These are phyloP conservation scores for Parapsyche elsis DNA, from an alignment of 1,140 invertebrate species.

Conservation along the genomic window DNA sequence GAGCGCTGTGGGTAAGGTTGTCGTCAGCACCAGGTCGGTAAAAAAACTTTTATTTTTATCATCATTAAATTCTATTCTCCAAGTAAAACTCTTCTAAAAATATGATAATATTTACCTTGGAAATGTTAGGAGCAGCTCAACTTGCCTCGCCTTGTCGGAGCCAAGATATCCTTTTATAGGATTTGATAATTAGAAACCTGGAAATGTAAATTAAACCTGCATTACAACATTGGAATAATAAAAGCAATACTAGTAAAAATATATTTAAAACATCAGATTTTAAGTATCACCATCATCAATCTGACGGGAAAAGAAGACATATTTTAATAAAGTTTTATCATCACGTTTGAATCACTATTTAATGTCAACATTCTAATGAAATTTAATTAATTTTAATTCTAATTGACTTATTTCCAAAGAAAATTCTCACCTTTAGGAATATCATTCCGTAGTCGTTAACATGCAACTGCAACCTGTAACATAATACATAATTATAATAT, in stretches of 20 bases:
- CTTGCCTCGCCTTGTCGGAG: no score
- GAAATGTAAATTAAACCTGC: background rate
- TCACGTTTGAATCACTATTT: conserved; percentile 40
- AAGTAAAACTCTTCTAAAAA: no score
- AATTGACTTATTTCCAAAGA: no score
- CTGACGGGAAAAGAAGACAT: conserved; percentile 68
- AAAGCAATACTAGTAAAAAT: background rate
- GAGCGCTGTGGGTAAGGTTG: conserved; percentile 56
- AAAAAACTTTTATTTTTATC: conserved; percentile 48
- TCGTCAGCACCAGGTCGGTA: conserved; percentile 54
- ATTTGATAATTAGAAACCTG: no score
- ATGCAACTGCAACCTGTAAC: conserved; percentile 9
- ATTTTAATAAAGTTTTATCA: conserved; percentile 60
- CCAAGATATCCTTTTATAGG: no score
- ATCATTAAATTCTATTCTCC: no score
- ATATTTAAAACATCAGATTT: conserved; percentile 31
- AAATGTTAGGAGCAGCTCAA: no score
- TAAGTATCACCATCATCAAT: conserved; percentile 61
- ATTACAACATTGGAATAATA: background rate
- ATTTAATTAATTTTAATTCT: background rate
- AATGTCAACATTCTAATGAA: conserved; percentile 50
- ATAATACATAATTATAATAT: background rate
- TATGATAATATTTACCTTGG: background rate
- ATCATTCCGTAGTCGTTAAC: no score
- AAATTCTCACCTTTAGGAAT: no score